Conservation (phyloP, 2,888 invertebrate genomes). For the Eupithecia insigniata region DNA sequence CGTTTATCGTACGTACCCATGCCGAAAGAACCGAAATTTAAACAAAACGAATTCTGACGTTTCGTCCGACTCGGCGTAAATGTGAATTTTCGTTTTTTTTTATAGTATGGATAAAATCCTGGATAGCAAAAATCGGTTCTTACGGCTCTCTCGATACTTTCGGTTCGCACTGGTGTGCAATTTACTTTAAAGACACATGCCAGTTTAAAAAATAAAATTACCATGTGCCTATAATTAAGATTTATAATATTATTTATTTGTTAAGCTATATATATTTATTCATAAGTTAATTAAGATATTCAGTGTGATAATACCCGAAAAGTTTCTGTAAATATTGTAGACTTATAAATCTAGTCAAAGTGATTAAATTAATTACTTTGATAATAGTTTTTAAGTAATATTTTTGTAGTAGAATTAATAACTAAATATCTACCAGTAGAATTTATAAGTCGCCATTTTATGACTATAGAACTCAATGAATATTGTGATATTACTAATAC, state of each 20-base stretch:
- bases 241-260: neutral
- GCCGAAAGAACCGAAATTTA: neutral
- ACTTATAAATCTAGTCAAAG: slow-evolving; percentile 7
- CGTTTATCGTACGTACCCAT: too few species aligned
- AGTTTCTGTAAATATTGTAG: slow-evolving; percentile 18
- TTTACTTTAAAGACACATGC: neutral
- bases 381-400: neutral
- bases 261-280: neutral
- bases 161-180: neutral
- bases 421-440: neutral
- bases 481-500: slow-evolving; percentile 34
- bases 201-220: neutral
- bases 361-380: slow-evolving; percentile 36
- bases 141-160: neutral
- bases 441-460: neutral
- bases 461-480: slow-evolving; percentile 21
- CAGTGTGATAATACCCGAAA: slow-evolving; percentile 6
- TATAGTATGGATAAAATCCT: neutral
- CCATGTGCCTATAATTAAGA: neutral
- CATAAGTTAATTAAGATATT: slow-evolving; percentile 2
- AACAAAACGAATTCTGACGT: neutral
- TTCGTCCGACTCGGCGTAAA: neutral
- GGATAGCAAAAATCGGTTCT: neutral
- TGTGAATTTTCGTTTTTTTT: neutral
- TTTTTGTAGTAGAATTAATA: neutral